These are phyloP conservation scores for Ptilorrhoa leucosticta DNA, from an alignment of 2,113 vertebrate species.

Conservation along the genomic window DNA sequence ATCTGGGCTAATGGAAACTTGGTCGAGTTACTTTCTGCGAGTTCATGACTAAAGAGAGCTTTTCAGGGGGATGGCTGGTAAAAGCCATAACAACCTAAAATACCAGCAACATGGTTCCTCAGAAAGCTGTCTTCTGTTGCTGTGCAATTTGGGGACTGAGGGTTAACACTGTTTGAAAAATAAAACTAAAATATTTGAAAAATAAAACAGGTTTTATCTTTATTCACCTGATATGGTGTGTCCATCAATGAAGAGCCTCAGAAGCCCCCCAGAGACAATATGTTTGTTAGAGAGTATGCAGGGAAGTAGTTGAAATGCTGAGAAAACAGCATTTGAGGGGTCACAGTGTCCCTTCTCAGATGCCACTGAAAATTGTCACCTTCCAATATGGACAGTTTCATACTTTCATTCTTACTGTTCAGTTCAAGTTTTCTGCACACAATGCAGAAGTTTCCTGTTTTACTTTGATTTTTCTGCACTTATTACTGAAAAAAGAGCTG, in stretches of 20 bases:
- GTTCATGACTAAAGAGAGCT: not conserved
- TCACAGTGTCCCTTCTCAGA: not conserved
- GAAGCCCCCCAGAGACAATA: not conserved
- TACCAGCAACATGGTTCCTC: accelerated
- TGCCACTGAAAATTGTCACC: not conserved
- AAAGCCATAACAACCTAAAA: not conserved
- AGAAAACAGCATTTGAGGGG: not conserved
- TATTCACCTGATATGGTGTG: not conserved
- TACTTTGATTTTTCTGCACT: not conserved
- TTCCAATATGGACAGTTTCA: not conserved
- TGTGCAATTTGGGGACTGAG: not conserved
- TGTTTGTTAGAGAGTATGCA: not conserved
- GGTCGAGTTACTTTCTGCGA: not conserved
- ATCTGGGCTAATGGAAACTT: slow-evolving; percentile 15
- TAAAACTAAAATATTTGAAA: not conserved
- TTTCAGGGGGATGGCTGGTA: not conserved
- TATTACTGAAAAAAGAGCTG: not conserved
- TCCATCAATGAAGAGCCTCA: not conserved
- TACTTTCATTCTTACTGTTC: not conserved
- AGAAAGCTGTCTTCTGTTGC: not conserved
- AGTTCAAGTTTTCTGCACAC: not conserved
- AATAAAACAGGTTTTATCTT: not conserved
- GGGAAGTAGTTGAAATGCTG: not conserved
- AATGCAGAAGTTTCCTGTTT: not conserved
- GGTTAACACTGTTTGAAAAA: not conserved